These are phyloP conservation scores for Oligia strigilis DNA, from an alignment of 2,888 invertebrate genomes.

Conservation along the genomic window DNA sequence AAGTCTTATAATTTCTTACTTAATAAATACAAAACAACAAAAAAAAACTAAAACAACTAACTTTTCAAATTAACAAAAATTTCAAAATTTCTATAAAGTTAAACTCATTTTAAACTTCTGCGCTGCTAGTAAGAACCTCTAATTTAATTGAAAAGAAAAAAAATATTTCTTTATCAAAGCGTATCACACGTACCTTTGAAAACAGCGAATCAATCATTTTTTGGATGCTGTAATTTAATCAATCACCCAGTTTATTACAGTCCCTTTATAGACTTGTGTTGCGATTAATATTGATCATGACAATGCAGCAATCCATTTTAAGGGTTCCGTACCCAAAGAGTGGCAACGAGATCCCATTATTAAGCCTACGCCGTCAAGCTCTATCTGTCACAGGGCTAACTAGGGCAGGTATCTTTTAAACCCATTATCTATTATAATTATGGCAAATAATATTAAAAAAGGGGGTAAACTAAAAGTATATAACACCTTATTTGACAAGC, in stretches of 20 bases:
- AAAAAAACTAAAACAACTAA: no score
- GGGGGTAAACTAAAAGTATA: no score
- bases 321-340: background rate
- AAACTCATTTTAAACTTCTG: background rate
- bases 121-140: background rate
- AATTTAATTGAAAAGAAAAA: background rate
- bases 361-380: no score
- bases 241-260: background rate
- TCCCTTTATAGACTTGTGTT: background rate
- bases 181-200: background rate
- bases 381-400: no score
- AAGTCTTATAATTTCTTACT: no score
- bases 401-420: no score
- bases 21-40: no score
- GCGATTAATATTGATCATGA: background rate
- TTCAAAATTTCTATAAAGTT: background rate
- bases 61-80: background rate
- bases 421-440: no score
- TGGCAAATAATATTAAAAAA: no score
- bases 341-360: no score
- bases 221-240: background rate
- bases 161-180: background rate
- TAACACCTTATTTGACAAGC: no score
- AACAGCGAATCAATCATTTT: background rate
- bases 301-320: background rate